These are phyloP conservation scores for Phyto melanocephala DNA, from an alignment of 2,888 invertebrate genomes.

Conservation along the genomic window DNA sequence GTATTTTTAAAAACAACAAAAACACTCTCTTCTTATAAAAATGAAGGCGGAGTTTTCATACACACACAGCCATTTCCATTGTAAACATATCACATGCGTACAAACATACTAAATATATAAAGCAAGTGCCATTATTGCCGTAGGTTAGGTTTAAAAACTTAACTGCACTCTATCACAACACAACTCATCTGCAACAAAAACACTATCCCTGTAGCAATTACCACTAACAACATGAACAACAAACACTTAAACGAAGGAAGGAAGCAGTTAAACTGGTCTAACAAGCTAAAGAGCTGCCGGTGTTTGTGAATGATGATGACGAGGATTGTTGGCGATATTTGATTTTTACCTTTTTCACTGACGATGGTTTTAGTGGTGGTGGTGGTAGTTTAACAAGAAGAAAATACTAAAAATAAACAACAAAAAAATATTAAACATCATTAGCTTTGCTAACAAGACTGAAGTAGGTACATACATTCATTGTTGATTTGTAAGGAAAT, in stretches of 20 bases:
- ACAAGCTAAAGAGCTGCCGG: constrained; percentile 63
- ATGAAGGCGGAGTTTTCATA: constrained; percentile 37
- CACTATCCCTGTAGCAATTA: neutral
- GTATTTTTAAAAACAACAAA: neutral
- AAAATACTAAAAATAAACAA: constrained; percentile 51
- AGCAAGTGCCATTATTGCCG: constrained; percentile 71
- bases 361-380: constrained; percentile 66
- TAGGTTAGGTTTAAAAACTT: constrained; percentile 73
- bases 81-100: constrained; percentile 15
- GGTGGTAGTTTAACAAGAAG: constrained; percentile 62
- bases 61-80: neutral
- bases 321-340: constrained; percentile 6
- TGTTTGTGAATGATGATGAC: constrained; percentile 18
- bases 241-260: constrained; percentile 69
- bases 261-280: constrained; percentile 68
- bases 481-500: constrained; percentile 45
- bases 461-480: too few species aligned
- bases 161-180: constrained; percentile 41
- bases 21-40: neutral
- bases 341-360: neutral
- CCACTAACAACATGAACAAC: constrained; percentile 60
- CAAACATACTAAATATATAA: constrained; percentile 1
- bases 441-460: constrained; percentile 63
- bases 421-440: constrained; percentile 55
- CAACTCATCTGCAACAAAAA: constrained; percentile 25